Evolutionary conservation across 2,113 vertebrate species (phyloP).

Genomic region (Platichthys stellatus): DNA sequence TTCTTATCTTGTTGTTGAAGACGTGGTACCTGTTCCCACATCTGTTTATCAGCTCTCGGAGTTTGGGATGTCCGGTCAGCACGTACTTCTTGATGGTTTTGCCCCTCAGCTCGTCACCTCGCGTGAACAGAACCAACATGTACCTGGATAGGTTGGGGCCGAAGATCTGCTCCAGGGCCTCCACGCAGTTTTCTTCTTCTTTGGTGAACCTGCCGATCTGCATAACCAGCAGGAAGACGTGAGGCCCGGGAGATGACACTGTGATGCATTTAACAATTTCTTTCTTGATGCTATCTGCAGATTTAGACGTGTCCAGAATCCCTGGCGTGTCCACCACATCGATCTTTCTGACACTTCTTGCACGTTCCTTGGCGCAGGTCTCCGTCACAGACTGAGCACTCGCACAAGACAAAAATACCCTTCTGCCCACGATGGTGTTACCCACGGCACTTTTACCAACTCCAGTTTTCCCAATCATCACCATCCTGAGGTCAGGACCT

Average conservation of each 20-base stretch:
- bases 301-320: slow-evolving; percentile 38
- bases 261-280: slow-evolving; percentile 55
- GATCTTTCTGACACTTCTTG: not conserved
- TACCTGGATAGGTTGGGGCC: slow-evolving; percentile 4
- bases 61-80: not conserved
- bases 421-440: slow-evolving; percentile 42
- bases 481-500: slow-evolving; percentile 48
- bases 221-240: slow-evolving; percentile 45
- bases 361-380: slow-evolving; percentile 17
- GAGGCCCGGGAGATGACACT: slow-evolving; percentile 46
- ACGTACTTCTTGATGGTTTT: slow-evolving; percentile 26
- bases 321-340: slow-evolving; percentile 41
- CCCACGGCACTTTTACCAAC: slow-evolving; percentile 53
- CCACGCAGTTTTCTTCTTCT: slow-evolving; percentile 46
- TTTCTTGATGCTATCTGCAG: slow-evolving; percentile 8
- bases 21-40: slow-evolving; percentile 48
- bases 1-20: slow-evolving; percentile 41
- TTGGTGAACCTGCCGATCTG: slow-evolving; percentile 51
- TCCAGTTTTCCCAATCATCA: slow-evolving; percentile 59
- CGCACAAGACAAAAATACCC: not conserved
- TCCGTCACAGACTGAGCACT: slow-evolving; percentile 39
- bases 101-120: slow-evolving; percentile 25
- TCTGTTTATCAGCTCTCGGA: slow-evolving; percentile 23
- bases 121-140: slow-evolving; percentile 54
- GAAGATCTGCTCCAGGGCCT: slow-evolving; percentile 53